Evolutionary conservation across 2,888 invertebrate genomes (phyloP).

Genomic region (Nomada flava): DNA sequence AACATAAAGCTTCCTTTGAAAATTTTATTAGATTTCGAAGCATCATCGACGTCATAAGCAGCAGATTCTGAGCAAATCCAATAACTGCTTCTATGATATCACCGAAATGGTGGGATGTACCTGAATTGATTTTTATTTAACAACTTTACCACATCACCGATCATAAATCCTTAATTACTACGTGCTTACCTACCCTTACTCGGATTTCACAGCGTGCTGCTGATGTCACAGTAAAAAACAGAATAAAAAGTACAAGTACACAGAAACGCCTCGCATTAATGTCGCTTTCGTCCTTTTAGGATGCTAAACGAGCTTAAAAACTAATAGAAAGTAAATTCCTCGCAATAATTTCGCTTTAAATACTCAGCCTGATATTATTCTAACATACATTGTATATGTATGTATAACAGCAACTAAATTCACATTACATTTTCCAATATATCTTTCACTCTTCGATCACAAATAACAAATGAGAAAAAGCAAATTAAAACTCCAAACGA

Average conservation of each 20-base stretch:
- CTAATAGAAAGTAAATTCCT: not conserved
- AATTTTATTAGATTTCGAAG: not conserved
- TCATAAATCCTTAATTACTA: conserved; percentile 27
- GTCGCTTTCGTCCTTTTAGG: not conserved
- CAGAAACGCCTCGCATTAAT: not conserved
- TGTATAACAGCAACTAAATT: too few species aligned
- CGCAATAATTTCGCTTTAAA: not conserved
- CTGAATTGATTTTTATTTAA: conserved; percentile 30
- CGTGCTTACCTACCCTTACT: conserved; percentile 4
- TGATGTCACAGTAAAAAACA: not conserved
- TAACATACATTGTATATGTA: too few species aligned
- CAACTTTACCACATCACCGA: conserved; percentile 7
- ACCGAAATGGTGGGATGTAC: not conserved
- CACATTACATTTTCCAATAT: too few species aligned
- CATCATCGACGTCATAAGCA: not conserved
- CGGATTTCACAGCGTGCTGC: conserved; percentile 1
- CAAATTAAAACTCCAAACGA: too few species aligned
- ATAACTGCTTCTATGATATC: conserved; percentile 3
- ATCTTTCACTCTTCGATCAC: too few species aligned
- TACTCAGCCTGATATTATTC: not conserved
- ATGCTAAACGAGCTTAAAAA: not conserved
- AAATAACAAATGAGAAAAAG: too few species aligned
- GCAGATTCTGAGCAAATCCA: conserved; percentile 2
- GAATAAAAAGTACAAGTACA: not conserved
- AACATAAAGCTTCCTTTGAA: not conserved